Evolutionary conservation across 2,888 invertebrate species (phyloP), one percentile per base, ranked within the genome.

Genomic region (Coremacera marginata): DNA sequence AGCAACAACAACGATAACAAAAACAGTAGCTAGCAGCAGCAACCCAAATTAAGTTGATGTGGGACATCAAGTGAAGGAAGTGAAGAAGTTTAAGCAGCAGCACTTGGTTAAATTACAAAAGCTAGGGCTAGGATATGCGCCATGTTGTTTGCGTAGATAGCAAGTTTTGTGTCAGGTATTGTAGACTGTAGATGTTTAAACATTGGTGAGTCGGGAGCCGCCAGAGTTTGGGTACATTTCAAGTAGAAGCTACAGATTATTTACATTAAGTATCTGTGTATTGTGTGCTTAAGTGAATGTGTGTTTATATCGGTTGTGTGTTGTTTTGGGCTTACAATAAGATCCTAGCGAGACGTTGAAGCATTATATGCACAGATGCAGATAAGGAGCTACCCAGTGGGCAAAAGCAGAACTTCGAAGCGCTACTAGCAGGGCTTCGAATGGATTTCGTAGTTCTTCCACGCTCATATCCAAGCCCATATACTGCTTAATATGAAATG

Each of bases 11-110:
- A 25, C 49, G 49, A 49, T 51, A 68, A 52, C 49, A 49, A 68
- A 14, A 68, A 11, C 49, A 27, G 16, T 1, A 52, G 44, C 51
- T 27, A 60, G 44, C 11, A 63, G 34, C 63, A 63, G 63, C 27
- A 63, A 16, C 9, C 14, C 4, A 63, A 63, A 34, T 55, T 55
- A 62, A 62, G 60, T 55, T 55, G n/a, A 22, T 55, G 22, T 60
- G 60, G 60, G 34, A 16, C 63, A n/a, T 63, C 63, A 63, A 63
- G 63, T 34, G 62, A 62, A 37, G 37, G 37, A 37, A 37, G 37
- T 37, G 31, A 31, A 5, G 44, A 44, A 44, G 44, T 44, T 11
- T 44, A 44, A 14, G 14, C 44, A 44, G 37, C 44, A 44, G 11
- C 44, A 44, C 44, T 44, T 44, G 44, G 44, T 44, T 44, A 44